Base-by-base conservation (phyloP, 2,888 invertebrate species). In the Lycophotia porphyrea region DNA sequence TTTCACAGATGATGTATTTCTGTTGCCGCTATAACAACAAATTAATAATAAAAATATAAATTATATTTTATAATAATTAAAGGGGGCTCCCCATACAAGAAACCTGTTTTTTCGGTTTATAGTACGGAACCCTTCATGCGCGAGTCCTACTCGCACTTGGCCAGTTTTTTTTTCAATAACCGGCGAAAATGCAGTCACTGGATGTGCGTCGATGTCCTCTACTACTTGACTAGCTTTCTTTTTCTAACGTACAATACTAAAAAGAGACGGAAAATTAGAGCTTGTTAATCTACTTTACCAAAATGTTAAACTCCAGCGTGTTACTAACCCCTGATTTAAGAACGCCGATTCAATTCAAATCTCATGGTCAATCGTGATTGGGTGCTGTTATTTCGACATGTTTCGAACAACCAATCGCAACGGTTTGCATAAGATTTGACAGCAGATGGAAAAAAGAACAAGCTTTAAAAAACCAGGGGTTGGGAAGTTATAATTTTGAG, bases 281-380 rank as follows among this genome's bases (percentile, higher is more conserved):
- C 27, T 15, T 49, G 58, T 78, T 69, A 64, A 70, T 58, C 55
- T 55, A 64, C 0, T 68, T 61, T 42, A 49, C 47, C 21, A 60
- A 49, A 49, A 31, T 52, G 27, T 68, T 47, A 78, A 64, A 36
- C 5, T 24, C 18, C 15, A 39, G n/a, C 24, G 27, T 66, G 52
- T 77, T 76, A 69, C 13, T 13, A n/a, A 44, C n/a, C 8, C 21
- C 42, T 52, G 66, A 21, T 77, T 77, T 55, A 39, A 24, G n/a
- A 47, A 47, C 0, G 7, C 47, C 15, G 8, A 55, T 76, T 60
- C 2, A 8, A 27, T 66, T 63, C 3, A 13, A 63, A 52, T 42
- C n/a, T 18, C 27, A 44, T 60, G 9, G 5, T 36, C 24, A n/a
- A 9, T 42, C 49, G 2, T 61, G 15, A 44, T 63, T 63, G 61